phyloP scores from a whole-genome alignment of 2,888 invertebrate genomes.

The Euproctis similis region DNA sequence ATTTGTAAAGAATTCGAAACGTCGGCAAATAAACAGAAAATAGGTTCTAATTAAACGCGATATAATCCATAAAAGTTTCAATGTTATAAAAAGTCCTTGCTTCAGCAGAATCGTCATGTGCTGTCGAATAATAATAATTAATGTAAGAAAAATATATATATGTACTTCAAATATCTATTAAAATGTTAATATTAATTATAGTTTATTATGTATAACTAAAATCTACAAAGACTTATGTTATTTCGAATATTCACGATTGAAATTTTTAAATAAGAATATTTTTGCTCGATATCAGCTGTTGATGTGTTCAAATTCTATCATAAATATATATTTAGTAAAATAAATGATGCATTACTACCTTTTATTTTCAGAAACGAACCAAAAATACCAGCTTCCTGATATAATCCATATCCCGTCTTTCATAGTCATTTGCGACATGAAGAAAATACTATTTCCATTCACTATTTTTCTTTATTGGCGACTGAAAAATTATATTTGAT shows the following conservation, averaged over 20 bases:
- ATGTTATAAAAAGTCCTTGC: no score
- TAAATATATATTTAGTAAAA: conserved; percentile 17
- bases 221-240: conserved; percentile 20
- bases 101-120: no score
- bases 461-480: no score
- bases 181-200: conserved; percentile 11
- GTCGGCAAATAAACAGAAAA: no score
- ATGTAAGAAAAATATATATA: no score
- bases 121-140: no score
- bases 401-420: background rate
- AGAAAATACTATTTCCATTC: background rate
- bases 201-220: conserved; percentile 7
- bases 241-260: conserved; percentile 25
- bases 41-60: no score
- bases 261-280: conserved; percentile 29
- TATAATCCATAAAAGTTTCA: no score
- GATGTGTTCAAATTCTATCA: conserved; percentile 48
- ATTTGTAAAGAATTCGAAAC: no score
- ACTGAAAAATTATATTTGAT: no score
- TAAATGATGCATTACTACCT: conserved; percentile 13
- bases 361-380: conserved; percentile 8
- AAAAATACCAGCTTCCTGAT: background rate
- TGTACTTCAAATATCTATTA: conserved; percentile 8
- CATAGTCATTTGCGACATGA: no score
- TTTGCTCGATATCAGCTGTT: conserved; percentile 37